Percentiles rank a stretch among this genome's conserved stretches.
These are phyloP conservation scores for Isoperla grammatica DNA, from an alignment of 2,888 invertebrate genomes.

Conservation along the genomic window DNA sequence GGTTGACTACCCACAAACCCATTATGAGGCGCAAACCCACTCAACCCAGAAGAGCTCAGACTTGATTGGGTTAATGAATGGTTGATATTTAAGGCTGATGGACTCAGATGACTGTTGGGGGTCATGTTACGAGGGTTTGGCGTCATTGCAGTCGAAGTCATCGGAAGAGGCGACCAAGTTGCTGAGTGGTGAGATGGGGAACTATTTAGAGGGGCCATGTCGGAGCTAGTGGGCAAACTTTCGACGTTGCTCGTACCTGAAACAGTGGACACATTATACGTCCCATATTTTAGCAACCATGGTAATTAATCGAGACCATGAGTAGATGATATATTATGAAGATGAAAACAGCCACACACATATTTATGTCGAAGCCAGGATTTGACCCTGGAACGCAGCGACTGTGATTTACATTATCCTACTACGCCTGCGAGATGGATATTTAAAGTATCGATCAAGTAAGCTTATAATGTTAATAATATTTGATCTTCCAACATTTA, in stretches of 20 bases:
- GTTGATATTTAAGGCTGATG: conserved; percentile 1
- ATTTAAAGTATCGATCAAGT: no score
- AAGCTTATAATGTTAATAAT: no score
- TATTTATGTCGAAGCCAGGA: no score
- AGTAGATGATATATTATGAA: no score
- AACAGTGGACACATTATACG: no score
- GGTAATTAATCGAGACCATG: no score
- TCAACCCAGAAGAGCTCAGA: not conserved
- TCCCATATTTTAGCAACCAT: no score
- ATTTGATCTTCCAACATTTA: no score
- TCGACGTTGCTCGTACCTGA: not conserved
- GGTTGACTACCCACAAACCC: not conserved
- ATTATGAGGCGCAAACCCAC: not conserved
- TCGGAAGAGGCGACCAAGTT: not conserved
- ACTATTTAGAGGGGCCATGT: conserved; percentile 1
- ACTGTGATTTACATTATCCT: no score
- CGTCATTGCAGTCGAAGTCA: not conserved
- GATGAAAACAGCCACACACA: no score
- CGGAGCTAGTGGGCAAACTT: not conserved
- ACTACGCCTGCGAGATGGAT: no score
- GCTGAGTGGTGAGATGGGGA: not conserved
- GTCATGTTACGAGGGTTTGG: not conserved
- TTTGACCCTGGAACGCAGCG: no score
- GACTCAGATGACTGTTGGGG: not conserved
- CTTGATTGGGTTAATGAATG: not conserved